Evolutionary conservation across 2,113 vertebrate species (phyloP).

Genomic region (Capreolus pygargus): DNA sequence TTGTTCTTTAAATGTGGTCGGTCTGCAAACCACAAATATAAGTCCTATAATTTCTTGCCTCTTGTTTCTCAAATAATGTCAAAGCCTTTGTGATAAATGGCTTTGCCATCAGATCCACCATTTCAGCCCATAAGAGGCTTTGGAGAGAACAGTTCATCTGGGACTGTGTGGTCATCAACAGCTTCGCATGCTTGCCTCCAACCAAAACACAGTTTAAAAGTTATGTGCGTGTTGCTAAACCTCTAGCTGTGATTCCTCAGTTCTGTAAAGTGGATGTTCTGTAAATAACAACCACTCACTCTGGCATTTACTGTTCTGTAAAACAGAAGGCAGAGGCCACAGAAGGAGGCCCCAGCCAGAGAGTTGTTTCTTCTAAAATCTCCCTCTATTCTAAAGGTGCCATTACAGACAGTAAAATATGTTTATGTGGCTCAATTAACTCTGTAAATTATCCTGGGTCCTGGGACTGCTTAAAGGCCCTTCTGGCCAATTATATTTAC

Average conservation of each 20-base stretch:
- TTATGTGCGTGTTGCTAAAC: background rate
- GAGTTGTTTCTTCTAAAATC: background rate
- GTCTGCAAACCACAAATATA: background rate
- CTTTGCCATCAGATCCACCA: background rate
- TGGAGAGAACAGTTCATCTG: background rate
- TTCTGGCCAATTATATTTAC: slow-evolving; percentile 36
- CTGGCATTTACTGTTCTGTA: slow-evolving; percentile 24
- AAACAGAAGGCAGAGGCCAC: background rate
- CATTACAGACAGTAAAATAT: slow-evolving; percentile 35
- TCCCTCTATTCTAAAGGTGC: background rate
- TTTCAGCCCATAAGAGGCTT: background rate
- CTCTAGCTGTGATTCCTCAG: background rate
- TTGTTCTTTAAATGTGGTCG: background rate
- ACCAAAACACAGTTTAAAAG: background rate
- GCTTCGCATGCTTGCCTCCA: background rate
- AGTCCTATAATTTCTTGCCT: background rate
- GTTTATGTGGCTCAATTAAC: slow-evolving; percentile 45
- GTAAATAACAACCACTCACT: background rate
- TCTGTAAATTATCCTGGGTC: slow-evolving; percentile 17
- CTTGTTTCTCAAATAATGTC: background rate
- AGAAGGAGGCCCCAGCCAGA: background rate
- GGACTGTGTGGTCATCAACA: background rate
- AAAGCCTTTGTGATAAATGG: slow-evolving; percentile 22
- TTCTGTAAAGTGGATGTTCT: background rate
- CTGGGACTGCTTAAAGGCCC: slow-evolving; percentile 37